Evolutionary conservation across 2,797 vertebrate species (phyloP), one percentile per base, ranked within the genome.

Genomic region (Microhierax caerulescens): DNA sequence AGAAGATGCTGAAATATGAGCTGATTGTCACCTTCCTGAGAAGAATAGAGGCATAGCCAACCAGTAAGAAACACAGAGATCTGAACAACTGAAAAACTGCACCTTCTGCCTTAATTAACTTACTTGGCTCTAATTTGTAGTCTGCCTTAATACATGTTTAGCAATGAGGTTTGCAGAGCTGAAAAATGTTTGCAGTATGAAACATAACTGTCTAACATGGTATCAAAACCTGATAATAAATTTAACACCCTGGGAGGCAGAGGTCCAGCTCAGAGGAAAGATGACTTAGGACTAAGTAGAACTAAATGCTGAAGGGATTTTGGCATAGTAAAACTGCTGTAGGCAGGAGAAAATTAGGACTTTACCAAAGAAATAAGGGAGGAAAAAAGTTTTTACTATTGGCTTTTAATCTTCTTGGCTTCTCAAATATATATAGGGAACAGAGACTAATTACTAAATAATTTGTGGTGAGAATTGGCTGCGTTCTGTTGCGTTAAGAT

Each of bases 371-470:
- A 88, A 79, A 37, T 60, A 28, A n/a, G 24, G 36, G 4, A 11
- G 9, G 5, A 9, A 27, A 16, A 2, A 7, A 10, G 11, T 63
- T 89, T 89, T 79, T 79, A 41, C n/a, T 83, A 22, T 39, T 82
- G 65, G 28, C 56, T 92, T 93, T 94, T 72, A 67, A 69, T 85
- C 78, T 89, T 89, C 50, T 75, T 89, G 57, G 57, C 74, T 94
- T 94, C 68, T 94, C 30, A 39, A 47, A 61, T 41, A 15, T 27
- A 25, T 50, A 11, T 47, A 56, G 45, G 32, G 51, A 72, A 20
- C 4, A 20, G 59, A 85, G 84, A 79, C 76, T 68, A 81, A 74
- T 92, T 82, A 34, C 24, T 51, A 67, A 47, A 32, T 70, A 77
- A 85, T 86, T 50, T 47, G 56, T 73, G 79, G 60, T 25, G 84